Evolutionary conservation across 2,888 invertebrate species (phyloP).

Genomic region (Drosophila multiciliata): DNA sequence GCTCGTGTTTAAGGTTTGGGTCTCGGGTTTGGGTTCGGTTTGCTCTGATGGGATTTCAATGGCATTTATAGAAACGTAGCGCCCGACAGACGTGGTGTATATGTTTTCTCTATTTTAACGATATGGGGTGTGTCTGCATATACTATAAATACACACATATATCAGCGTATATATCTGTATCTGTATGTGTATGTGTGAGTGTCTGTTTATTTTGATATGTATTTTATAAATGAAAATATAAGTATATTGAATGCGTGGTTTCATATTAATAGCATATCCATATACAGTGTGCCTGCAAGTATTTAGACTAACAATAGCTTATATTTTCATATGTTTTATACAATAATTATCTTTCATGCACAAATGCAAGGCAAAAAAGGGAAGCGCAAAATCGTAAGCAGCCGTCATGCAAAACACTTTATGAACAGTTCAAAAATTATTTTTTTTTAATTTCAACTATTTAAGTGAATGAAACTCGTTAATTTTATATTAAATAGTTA

Average conservation of each 20-base stretch:
- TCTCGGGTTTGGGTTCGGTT: conserved; percentile 28
- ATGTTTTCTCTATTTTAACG: conserved; percentile 49
- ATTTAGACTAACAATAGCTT: too few relatives aligned
- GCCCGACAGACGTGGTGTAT: conserved; percentile 44
- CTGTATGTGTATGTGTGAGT: conserved; percentile 7
- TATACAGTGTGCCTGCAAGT: not conserved
- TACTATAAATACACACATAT: conserved; percentile 1
- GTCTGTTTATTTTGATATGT: conserved; percentile 31
- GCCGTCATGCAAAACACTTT: too few relatives aligned
- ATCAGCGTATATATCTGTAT: conserved; percentile 23
- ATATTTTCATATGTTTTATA: too few relatives aligned
- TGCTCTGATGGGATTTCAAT: conserved; percentile 56
- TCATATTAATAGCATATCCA: conserved; percentile 28
- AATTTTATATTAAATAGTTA: too few relatives aligned
- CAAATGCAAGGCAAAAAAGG: too few relatives aligned
- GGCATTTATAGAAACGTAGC: conserved; percentile 52
- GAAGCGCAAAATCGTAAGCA: too few relatives aligned
- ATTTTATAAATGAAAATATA: conserved; percentile 28
- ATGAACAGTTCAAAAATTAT: too few relatives aligned
- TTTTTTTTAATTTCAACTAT: too few relatives aligned
- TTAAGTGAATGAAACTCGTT: too few relatives aligned
- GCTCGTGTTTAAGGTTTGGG: not conserved
- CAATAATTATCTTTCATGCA: too few relatives aligned
- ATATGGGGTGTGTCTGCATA: conserved; percentile 38
- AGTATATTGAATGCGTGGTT: conserved; percentile 26